Base-by-base conservation (phyloP, 2,888 invertebrate species). In the Agonopterix arenella region DNA sequence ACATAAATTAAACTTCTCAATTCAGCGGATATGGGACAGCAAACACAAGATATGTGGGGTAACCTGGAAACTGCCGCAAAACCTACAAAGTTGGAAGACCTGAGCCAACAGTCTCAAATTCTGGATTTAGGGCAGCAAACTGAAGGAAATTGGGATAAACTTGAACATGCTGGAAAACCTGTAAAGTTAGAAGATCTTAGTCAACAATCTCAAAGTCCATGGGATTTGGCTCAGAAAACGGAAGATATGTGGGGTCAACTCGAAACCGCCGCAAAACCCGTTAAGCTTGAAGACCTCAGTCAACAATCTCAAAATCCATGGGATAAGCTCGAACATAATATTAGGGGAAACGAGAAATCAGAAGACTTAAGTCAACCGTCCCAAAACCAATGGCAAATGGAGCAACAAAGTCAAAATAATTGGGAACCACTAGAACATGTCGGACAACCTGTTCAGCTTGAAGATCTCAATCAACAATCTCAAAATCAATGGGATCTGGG, bases 401-500 rank as follows among this genome's bases (percentile, higher is more conserved):
- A 58, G n/a, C 69, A 75, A 28, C 28, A 5, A 28, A 28, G 7
- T 5, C 28, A 28, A 5, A 28, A 28, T 28, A 28, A 28, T 28
- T 28, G 5, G 28, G 28, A 28, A 28, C 28, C 28, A 28, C 28
- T 28, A 28, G 28, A 28, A 28, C 28, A 28, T 28, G n/a, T 38
- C 9, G 40, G 18, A 36, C 41, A 44, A 47, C 11, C 28, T 38
- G 4, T 13, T 11, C 13, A 8, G 11, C 16, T 16, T n/a, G 13
- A 40, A n/a, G 40, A n/a, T 40, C 4, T 10, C 40, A 40, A 40
- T 10, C 68, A 68, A 49, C 57, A 66, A 47, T 51, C 60, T 5
- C 62, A 72, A 52, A 66, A 59, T 52, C 47, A 54, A 51, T 65
- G 64, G 46, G 59, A 66, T 52, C 53, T 66, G n/a, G 59, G 59